phyloP scores from a whole-genome alignment of 2,888 invertebrate species.

The Hirtodrosophila histrioides region DNA sequence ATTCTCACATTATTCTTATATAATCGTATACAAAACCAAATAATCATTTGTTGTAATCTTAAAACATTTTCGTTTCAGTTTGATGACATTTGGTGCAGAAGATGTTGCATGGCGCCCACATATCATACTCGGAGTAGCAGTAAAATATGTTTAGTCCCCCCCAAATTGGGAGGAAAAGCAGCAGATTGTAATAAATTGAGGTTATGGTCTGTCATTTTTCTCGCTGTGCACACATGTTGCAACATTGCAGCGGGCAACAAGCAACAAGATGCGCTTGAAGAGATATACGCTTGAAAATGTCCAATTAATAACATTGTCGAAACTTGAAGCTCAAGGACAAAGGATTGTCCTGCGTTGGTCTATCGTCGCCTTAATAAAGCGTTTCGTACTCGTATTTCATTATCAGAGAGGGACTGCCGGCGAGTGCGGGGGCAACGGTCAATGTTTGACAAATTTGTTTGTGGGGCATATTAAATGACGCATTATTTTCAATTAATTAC shows the following conservation, averaged over 20 bases:
- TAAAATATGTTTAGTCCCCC: too few species aligned
- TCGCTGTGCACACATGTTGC: neutral
- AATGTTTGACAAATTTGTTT: constrained; percentile 18
- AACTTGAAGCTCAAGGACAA: constrained; percentile 23
- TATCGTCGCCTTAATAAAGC: constrained; percentile 2
- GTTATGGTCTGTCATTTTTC: too few species aligned
- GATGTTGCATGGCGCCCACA: too few species aligned
- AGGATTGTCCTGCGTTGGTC: neutral
- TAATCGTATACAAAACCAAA: too few species aligned
- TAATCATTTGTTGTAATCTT: too few species aligned
- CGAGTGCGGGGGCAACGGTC: neutral
- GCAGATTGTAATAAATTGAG: too few species aligned
- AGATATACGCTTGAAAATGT: constrained; percentile 27
- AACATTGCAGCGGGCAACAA: constrained; percentile 8
- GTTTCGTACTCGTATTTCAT: constrained; percentile 22
- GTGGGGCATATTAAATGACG: constrained; percentile 21
- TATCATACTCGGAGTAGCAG: too few species aligned
- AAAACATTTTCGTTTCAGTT: too few species aligned
- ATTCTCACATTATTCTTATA: too few species aligned
- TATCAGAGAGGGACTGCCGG: too few species aligned
- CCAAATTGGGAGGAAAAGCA: too few species aligned
- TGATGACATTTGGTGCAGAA: too few species aligned
- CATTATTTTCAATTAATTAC: constrained; percentile 26
- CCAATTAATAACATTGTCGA: constrained; percentile 60
- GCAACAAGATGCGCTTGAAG: constrained; percentile 1